A percentile compares a stretch with the other conserved stretches of the same genome.
Conservation (phyloP, 2,113 vertebrate genomes). For the Larimichthys crocea region DNA sequence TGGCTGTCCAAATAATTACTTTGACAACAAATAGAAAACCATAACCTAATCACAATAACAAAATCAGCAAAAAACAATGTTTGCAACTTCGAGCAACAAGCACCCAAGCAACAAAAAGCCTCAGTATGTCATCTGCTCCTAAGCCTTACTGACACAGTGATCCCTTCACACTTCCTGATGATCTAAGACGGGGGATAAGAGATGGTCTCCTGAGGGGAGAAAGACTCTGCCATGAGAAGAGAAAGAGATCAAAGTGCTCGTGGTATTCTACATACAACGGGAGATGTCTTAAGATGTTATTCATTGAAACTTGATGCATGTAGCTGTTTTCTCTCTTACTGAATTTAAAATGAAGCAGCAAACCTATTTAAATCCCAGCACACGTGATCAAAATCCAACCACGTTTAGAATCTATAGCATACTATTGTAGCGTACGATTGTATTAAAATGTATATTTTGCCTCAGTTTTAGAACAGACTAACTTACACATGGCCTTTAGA, state of each 20-base stretch:
- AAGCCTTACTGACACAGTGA: conserved; percentile 18
- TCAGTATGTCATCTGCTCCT: conserved; percentile 9
- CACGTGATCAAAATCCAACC: no score
- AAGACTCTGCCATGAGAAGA: conserved; percentile 11
- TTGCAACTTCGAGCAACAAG: background rate
- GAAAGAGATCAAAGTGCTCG: conserved; percentile 9
- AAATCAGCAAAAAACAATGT: background rate
- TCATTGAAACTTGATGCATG: background rate
- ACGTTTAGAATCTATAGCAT: background rate
- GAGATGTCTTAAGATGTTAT: background rate
- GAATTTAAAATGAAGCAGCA: background rate
- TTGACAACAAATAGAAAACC: background rate
- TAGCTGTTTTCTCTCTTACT: background rate
- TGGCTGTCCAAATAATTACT: background rate
- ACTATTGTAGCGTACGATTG: background rate
- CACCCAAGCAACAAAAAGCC: conserved; percentile 1
- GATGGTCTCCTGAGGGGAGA: background rate
- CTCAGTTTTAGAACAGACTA: background rate
- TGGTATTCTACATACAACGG: background rate
- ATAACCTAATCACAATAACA: background rate
- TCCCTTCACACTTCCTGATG: conserved; percentile 11
- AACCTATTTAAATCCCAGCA: no score
- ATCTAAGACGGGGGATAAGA: conserved; percentile 17
- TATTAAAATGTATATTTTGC: background rate
- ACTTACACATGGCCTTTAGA: background rate